Evolutionary conservation across 1,140 invertebrate species (phyloP).

Genomic region (Ericerus pela): DNA sequence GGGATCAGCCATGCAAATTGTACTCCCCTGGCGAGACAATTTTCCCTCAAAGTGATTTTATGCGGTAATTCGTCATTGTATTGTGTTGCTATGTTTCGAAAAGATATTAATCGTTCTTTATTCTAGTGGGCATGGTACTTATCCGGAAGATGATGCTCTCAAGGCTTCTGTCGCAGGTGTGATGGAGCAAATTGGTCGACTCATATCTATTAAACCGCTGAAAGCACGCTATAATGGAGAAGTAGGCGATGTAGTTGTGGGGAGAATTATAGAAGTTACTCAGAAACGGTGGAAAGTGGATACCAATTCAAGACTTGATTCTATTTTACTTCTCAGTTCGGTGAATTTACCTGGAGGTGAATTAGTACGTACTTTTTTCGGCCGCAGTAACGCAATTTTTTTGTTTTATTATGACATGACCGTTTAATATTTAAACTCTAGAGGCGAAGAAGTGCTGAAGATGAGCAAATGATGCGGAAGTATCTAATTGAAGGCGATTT

Average conservation of each 20-base stretch:
- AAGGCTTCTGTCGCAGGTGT: slow-evolving; percentile 87
- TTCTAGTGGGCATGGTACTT: slow-evolving; percentile 89
- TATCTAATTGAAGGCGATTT: slow-evolving; percentile 93
- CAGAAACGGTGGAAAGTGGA: slow-evolving; percentile 92
- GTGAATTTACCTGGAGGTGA: slow-evolving; percentile 96
- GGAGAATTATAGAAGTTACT: slow-evolving; percentile 78
- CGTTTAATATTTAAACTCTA: slow-evolving; percentile 31
- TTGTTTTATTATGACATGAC: slow-evolving; percentile 3
- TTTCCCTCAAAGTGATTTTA: not conserved
- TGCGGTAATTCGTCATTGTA: not conserved
- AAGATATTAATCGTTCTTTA: not conserved
- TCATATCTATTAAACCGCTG: slow-evolving; percentile 77
- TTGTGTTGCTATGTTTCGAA: not conserved
- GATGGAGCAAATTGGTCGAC: slow-evolving; percentile 84
- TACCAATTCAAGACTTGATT: slow-evolving; percentile 78
- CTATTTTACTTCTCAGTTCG: slow-evolving; percentile 73
- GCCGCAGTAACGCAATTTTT: not conserved
- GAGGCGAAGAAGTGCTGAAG: slow-evolving; percentile 82
- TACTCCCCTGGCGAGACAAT: not conserved
- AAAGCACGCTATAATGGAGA: slow-evolving; percentile 85
- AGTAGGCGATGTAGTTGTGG: slow-evolving; percentile 93
- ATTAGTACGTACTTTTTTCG: slow-evolving; percentile 43
- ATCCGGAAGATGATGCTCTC: slow-evolving; percentile 57
- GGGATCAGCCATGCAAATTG: not conserved
- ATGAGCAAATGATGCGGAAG: slow-evolving; percentile 92